Conservation (phyloP, 2,797 vertebrate genomes). For the Ataeniobius toweri region DNA sequence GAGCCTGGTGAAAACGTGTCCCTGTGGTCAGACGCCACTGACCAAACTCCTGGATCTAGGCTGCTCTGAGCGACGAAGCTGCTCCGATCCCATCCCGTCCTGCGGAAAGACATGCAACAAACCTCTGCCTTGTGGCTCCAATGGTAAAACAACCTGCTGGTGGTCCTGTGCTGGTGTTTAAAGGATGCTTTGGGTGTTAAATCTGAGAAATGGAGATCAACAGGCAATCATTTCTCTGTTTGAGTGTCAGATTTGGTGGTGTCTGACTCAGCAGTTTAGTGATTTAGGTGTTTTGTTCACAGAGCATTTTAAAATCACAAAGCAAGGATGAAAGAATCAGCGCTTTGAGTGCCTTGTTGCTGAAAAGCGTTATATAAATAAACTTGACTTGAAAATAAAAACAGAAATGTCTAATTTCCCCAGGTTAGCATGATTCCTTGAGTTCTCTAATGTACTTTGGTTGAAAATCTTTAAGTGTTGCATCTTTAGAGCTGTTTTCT, state of each 20-base stretch:
- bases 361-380: no score
- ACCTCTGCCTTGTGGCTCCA: conserved; percentile 90
- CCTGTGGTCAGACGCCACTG: conserved; percentile 92
- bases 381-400: background rate
- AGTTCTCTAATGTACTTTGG: no score
- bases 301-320: background rate
- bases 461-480: no score
- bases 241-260: background rate
- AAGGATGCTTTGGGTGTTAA: background rate
- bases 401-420: background rate
- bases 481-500: background rate
- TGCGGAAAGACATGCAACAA: conserved; percentile 95
- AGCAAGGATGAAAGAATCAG: background rate
- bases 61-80: conserved; percentile 85
- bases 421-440: background rate
- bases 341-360: no score
- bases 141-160: conserved; percentile 78
- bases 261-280: background rate
- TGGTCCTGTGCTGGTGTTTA: background rate
- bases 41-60: conserved; percentile 92
- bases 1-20: conserved; percentile 86
- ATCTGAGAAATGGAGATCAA: background rate
- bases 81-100: conserved; percentile 91
- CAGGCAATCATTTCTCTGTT: no score
- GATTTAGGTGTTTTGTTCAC: background rate